Evolutionary conservation across 2,797 vertebrate species (phyloP).

Genomic region (Crocidura indochinensis): DNA sequence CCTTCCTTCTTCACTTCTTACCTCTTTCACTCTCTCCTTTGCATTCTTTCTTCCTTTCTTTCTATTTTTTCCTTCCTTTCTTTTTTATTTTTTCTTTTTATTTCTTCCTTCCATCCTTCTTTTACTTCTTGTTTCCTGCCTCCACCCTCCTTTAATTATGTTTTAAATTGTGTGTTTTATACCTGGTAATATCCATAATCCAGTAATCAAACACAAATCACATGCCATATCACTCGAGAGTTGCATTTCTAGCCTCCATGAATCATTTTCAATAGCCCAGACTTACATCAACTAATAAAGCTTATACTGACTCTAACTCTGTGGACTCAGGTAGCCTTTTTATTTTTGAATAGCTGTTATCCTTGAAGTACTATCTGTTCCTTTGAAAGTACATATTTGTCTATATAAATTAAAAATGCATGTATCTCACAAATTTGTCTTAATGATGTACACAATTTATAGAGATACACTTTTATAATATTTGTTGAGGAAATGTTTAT

Average conservation of each 20-base stretch:
- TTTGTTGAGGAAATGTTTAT: conserved; percentile 17
- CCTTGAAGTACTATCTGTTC: conserved; percentile 37
- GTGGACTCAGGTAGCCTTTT: neutral
- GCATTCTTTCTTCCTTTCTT: too few species aligned
- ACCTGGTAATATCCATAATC: too few species aligned
- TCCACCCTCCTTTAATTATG: too few species aligned
- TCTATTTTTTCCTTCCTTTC: too few species aligned
- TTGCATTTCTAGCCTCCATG: neutral
- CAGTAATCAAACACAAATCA: too few species aligned
- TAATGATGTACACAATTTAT: conserved; percentile 9
- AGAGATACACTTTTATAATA: neutral
- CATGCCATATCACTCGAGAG: too few species aligned
- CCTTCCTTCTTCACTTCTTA: too few species aligned
- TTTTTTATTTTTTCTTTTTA: too few species aligned
- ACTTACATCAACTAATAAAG: neutral
- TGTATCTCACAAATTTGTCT: neutral
- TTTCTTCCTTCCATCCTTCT: too few species aligned
- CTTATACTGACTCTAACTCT: neutral
- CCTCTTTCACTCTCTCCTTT: too few species aligned
- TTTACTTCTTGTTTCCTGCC: too few species aligned
- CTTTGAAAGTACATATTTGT: conserved; percentile 5
- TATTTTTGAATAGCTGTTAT: neutral
- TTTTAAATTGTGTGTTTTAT: too few species aligned
- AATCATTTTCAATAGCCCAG: neutral
- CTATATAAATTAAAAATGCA: neutral